Base-by-base conservation (phyloP, 1,140 invertebrate genomes). In the Palaemon carinicauda region DNA sequence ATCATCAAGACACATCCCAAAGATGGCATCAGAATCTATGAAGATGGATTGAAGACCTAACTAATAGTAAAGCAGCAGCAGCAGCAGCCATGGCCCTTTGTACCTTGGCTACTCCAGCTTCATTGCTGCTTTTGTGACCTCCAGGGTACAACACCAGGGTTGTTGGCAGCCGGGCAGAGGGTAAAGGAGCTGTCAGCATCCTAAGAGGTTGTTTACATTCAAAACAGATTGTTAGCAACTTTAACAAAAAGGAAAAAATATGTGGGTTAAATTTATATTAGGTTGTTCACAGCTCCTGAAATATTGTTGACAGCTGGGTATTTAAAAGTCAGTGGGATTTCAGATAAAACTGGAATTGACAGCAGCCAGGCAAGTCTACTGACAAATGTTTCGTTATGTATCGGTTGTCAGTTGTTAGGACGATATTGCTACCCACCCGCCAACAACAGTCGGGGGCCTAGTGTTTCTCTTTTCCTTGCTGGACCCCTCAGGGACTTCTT, bases 1-100 rank as follows among this genome's bases (percentile, higher is more conserved):
- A 52, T 89, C 89, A 41, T 88, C 89, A 69, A 89, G 88, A 89
- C 85, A 87, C 80, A 87, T 87, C 85, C 85, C 85, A 24, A 82
- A 81, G 71, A 87, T 81, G 79, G 81, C 81, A 80, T 77, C 84
- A 41, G 85, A 87, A 80, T 41, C 41, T 41, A 41, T 87, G 85
- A 87, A 74, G 79, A 17, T 65, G 31, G 53, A 29, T 24, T 15
- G 24, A 27, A 56, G 73, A 56, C 69, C 31, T 54, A 29, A 51
- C 29, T 51, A 82, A 24, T 24, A 27, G 33, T 50, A n/a, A 27
- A 54, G 73, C 82, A 53, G 50, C 71, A 60, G 50, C 71, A 60
- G 52, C 73, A 74, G 50, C 71, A 29, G 82, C 78, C 31, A 33
- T 54, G 65, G 71, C 69, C 80, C 71, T n/a, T 53, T 54, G 80